Base-by-base conservation (phyloP, 2,797 vertebrate genomes). In the Eutrigla gurnardus region DNA sequence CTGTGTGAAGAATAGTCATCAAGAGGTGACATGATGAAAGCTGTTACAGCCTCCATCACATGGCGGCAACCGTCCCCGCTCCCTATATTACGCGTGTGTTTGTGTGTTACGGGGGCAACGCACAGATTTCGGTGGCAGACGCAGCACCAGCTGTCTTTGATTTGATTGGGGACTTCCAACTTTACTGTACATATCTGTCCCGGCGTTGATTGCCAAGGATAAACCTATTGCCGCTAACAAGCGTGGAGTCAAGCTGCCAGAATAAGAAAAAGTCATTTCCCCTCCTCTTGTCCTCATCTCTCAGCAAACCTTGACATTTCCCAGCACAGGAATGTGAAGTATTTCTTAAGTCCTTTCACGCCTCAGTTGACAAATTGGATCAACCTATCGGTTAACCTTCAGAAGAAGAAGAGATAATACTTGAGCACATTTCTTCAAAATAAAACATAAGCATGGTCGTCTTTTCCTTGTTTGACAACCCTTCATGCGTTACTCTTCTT, bases 331-430 rank as follows among this genome's bases (percentile, higher is more conserved):
- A 92, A 92, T 90, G 86, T 91, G 89, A 93, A 93, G 89, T 92
- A 93, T 93, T 93, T 93, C 88, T 91, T 91, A 93, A 94, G 91
- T 91, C 90, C 80, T 93, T 94, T 93, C 91, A 91, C 80, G 90
- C 86, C 71, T 93, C 83, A 80, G 77, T 88, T 86, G 91, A 93
- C 92, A 94, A 94, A 94, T 93, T 94, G 92, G 93, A 93, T 95
- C 91, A 94, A 93, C 88, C 91, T 93, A 92, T 94, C 84, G 82
- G 91, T 94, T 94, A 93, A 94, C 91, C 93, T 94, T 94, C 92
- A 92, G 84, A 78, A 90, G 80, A 91, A 89, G 85, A 92, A 87
- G 85, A 92, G 89, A 92, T 93, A 90, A 93, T 90, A 88, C 88
- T 88, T 84, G 77, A 89, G 84, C 87, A 81, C 78, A 86, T 93